phyloP scores from a whole-genome alignment of 2,797 vertebrate species.

The Naso thynnoides region DNA sequence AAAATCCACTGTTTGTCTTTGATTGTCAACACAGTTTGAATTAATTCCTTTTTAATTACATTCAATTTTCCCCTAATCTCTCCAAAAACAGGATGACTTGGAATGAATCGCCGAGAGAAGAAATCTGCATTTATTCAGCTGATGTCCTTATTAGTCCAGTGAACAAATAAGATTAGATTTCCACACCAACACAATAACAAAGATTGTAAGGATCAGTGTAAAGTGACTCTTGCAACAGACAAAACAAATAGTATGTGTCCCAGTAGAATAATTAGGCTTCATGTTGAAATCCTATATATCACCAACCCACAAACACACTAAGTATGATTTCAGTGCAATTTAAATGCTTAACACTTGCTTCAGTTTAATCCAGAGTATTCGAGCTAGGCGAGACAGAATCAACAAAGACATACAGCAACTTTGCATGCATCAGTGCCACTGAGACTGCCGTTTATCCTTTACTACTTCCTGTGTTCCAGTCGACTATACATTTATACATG shows the following conservation, averaged over 20 bases:
- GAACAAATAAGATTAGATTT: background rate
- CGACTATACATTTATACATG: background rate
- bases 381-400: conserved; percentile 3
- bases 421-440: conserved; percentile 12
- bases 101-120: conserved; percentile 8
- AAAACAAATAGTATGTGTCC: background rate
- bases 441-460: conserved; percentile 10
- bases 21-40: conserved; percentile 44
- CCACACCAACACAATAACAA: conserved; percentile 2
- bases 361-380: conserved; percentile 15
- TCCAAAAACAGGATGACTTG: background rate
- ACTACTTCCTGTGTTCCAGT: conserved; percentile 34
- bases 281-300: background rate
- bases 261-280: background rate
- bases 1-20: conserved; percentile 47
- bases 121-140: conserved; percentile 8
- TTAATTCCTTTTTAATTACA: conserved; percentile 40
- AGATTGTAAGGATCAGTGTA: conserved; percentile 11
- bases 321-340: background rate
- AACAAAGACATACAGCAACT: conserved; percentile 18
- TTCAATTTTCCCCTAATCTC: conserved; percentile 35
- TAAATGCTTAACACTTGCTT: conserved; percentile 8
- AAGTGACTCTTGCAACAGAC: background rate
- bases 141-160: conserved; percentile 4
- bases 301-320: background rate